Conservation (phyloP, 1,140 invertebrate species). For the Hypsibius dujardini region DNA sequence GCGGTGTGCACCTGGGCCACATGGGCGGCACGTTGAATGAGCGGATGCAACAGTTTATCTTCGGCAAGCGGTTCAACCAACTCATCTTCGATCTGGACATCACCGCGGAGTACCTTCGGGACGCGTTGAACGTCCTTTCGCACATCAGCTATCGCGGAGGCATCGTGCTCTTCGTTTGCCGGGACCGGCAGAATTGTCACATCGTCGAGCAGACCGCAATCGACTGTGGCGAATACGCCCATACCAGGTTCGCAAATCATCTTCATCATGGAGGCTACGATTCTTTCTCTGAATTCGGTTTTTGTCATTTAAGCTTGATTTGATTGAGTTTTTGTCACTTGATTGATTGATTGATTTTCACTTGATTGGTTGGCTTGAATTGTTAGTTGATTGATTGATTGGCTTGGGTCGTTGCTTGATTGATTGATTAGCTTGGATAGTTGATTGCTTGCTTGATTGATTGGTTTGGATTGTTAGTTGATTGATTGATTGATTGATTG, state of each 20-base stretch:
- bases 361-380: not conserved
- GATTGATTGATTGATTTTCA: not conserved
- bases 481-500: no score
- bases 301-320: not conserved
- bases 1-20: constrained; percentile 77
- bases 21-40: constrained; percentile 69
- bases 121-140: constrained; percentile 78
- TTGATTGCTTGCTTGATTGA: no score
- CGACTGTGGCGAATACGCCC: constrained; percentile 75
- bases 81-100: constrained; percentile 84
- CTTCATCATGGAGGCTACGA: not conserved
- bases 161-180: constrained; percentile 48
- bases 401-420: no score
- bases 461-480: no score
- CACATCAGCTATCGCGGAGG: constrained; percentile 74
- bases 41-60: constrained; percentile 75
- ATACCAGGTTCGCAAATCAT: constrained; percentile 37
- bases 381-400: no score
- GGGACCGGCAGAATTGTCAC: constrained; percentile 47
- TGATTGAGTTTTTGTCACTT: not conserved
- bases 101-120: constrained; percentile 57
- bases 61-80: constrained; percentile 70
- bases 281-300: not conserved
- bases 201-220: constrained; percentile 66
- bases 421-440: no score